Evolutionary conservation across 2,888 invertebrate genomes (phyloP), one percentile per base, ranked within the genome.

Genomic region (Seira sanloemensis): DNA sequence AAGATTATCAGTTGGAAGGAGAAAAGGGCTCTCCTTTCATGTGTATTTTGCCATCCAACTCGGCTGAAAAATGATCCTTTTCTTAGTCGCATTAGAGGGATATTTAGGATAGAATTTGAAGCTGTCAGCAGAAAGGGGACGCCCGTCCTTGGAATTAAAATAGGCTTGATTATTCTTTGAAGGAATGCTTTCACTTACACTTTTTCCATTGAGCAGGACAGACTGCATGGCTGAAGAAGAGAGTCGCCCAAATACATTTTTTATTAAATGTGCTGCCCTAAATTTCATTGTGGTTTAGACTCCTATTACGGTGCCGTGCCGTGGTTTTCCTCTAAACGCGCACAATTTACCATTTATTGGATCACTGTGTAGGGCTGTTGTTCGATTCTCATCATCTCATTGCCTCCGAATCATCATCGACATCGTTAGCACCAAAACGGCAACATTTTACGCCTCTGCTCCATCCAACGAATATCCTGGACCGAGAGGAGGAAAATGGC

Each of bases 361-460:
- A 50, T 37, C 37, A 37, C 50, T n/a, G 16, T n/a, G 50, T 50
- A 12, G 50, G 2, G 50, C 50, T 50, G 16, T 18, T 2, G 50
- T 50, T 50, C 50, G n/a, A 50, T 50, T 50, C 50, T n/a, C 50
- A 50, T 50, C 50, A 50, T 50, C 50, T 50, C 50, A 12, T 50
- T 18, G 16, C n/a, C 50, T n/a, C n/a, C n/a, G 2, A 12, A 50
- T 50, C 50, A 50, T 50, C 50, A 50, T 50, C 50, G 50, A n/a
- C n/a, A 16, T 2, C 50, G 50, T 7, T 50, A 50, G 50, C n/a
- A 50, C 50, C 16, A 12, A 50, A 50, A 12, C 50, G 50, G 16
- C 50, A 50, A 50, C 50, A 16, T 50, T 81, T 81, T 81, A 71
- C 81, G 81, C 71, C 81, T 75, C 66, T 26, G 58, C n/a, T 50